phyloP scores from a whole-genome alignment of 2,113 vertebrate species.

The Mustela nigripes region DNA sequence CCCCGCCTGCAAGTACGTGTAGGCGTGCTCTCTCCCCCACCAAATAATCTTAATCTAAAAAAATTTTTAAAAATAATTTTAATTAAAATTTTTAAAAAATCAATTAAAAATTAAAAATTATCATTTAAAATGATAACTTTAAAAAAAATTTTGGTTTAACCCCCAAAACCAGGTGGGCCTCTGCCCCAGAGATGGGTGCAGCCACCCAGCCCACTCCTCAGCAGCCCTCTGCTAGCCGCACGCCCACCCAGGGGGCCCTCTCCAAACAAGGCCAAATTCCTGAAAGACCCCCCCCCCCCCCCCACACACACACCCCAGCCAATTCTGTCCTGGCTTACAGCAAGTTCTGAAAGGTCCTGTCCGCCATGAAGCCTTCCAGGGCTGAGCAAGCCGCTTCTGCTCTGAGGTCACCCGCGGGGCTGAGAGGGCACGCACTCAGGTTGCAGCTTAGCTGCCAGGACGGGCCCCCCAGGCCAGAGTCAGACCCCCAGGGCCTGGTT shows the following conservation, averaged over 20 bases:
- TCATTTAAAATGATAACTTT: neutral
- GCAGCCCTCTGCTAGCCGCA: neutral
- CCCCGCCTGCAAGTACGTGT: neutral
- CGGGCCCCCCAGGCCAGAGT: neutral
- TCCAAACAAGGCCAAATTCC: neutral
- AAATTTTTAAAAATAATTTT: neutral
- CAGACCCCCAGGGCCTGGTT: neutral
- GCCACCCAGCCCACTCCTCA: neutral
- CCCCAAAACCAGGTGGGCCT: neutral
- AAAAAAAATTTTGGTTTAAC: no score
- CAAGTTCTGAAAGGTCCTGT: neutral
- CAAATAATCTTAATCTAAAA: neutral
- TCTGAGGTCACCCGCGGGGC: fast-evolving
- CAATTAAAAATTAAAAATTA: no score
- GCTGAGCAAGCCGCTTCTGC: fast-evolving
- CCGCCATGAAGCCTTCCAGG: neutral
- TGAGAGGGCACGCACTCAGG: fast-evolving
- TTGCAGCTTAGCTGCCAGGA: fast-evolving
- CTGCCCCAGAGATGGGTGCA: no score
- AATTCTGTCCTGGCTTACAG: neutral
- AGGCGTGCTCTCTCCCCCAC: neutral
- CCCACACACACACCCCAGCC: no score
- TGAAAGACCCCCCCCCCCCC: neutral
- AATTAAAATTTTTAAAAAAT: no score
- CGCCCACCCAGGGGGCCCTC: neutral